These are phyloP conservation scores for Drosophila macrospina DNA, from an alignment of 2,888 invertebrate genomes.

Conservation along the genomic window DNA sequence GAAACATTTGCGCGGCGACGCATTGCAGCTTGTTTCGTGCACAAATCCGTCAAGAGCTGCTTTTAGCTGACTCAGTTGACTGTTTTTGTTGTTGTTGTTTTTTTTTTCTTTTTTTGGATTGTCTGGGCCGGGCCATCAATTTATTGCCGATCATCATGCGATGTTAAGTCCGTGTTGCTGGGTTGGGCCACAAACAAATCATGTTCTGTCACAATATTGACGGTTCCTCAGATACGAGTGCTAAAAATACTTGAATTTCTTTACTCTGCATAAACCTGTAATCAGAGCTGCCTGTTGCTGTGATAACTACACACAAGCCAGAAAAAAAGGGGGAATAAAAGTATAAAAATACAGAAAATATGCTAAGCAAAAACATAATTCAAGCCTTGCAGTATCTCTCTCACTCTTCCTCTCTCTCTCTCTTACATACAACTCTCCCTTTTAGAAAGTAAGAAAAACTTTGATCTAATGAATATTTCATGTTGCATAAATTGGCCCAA, in stretches of 20 bases:
- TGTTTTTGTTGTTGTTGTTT: no score
- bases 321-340: background rate
- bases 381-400: constrained; percentile 10
- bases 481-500: constrained; percentile 67
- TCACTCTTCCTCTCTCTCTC: background rate
- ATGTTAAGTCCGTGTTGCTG: constrained; percentile 41
- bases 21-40: constrained; percentile 2
- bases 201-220: constrained; percentile 77
- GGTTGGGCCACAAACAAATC: constrained; percentile 64
- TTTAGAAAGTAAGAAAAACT: constrained; percentile 6
- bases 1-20: constrained; percentile 15
- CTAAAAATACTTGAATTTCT: constrained; percentile 43
- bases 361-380: constrained; percentile 40
- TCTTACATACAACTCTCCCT: no score
- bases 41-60: constrained; percentile 54
- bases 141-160: constrained; percentile 80
- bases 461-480: constrained; percentile 79
- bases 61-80: constrained; percentile 75
- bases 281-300: constrained; percentile 45
- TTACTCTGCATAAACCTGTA: constrained; percentile 39
- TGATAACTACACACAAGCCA: constrained; percentile 9
- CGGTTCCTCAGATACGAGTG: constrained; percentile 56
- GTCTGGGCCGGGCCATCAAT: constrained; percentile 57
- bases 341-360: constrained; percentile 3
- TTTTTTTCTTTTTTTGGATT: constrained; percentile 14